These are phyloP conservation scores for Philonicus albiceps DNA, from an alignment of 2,888 invertebrate genomes.

Conservation along the genomic window DNA sequence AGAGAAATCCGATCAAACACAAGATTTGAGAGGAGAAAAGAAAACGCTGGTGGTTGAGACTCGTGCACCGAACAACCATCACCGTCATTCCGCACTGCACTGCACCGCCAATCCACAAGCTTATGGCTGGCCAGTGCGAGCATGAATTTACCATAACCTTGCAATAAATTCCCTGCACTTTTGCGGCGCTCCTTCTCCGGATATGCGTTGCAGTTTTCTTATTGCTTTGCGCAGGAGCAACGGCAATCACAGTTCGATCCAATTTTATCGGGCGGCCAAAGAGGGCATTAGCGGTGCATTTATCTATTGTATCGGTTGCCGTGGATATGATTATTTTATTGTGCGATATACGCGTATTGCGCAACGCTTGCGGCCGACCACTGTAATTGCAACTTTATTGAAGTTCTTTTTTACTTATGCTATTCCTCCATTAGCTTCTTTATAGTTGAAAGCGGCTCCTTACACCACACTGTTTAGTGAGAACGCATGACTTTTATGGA, in stretches of 20 bases:
- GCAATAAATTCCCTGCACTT: conserved; percentile 46
- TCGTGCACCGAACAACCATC: neutral
- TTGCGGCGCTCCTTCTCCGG: conserved; percentile 3
- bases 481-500: neutral
- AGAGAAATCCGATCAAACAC: conserved; percentile 25
- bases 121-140: conserved; percentile 40
- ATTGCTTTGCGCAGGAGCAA: neutral
- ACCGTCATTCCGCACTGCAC: neutral
- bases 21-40: neutral
- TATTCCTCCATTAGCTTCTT: neutral
- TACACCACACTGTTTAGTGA: neutral
- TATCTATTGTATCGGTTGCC: conserved; percentile 8
- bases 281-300: neutral
- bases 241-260: conserved; percentile 16
- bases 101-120: neutral
- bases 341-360: neutral
- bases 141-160: conserved; percentile 45
- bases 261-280: conserved; percentile 16
- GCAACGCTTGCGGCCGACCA: neutral
- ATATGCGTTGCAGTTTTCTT: neutral
- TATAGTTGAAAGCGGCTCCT: neutral
- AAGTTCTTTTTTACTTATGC: neutral
- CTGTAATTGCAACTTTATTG: neutral
- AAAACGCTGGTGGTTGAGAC: neutral
- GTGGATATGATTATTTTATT: conserved; percentile 25